These are phyloP conservation scores for Linnaemya tessellans DNA, from an alignment of 2,888 invertebrate genomes.

Conservation along the genomic window DNA sequence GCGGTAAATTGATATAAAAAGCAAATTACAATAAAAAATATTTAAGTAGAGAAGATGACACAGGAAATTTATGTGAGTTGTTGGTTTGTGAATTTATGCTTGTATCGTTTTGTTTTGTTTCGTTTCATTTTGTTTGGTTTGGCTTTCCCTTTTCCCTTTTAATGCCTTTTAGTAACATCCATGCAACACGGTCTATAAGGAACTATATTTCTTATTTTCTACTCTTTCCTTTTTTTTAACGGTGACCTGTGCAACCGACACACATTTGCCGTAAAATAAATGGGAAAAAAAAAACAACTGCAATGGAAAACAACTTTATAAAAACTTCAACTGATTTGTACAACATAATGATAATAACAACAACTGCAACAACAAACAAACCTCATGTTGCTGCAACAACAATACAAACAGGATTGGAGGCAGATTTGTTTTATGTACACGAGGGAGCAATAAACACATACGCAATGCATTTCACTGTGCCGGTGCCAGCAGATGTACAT, in stretches of 20 bases:
- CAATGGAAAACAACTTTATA: constrained; percentile 10
- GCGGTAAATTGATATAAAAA: constrained; percentile 61
- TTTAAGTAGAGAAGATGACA: constrained; percentile 54
- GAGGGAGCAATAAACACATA: constrained; percentile 93
- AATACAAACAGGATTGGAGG: constrained; percentile 86
- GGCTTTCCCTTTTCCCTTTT: constrained; percentile 18
- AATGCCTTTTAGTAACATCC: constrained; percentile 12
- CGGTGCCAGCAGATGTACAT: constrained; percentile 90
- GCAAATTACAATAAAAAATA: constrained; percentile 58
- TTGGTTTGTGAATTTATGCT: constrained; percentile 61
- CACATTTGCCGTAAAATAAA: constrained; percentile 55
- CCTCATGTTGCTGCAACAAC: constrained; percentile 30
- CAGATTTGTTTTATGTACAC: constrained; percentile 92
- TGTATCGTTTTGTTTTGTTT: constrained; percentile 51
- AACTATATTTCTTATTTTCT: constrained; percentile 19
- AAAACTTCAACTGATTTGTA: constrained; percentile 59
- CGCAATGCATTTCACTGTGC: constrained; percentile 92
- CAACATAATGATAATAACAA: constrained; percentile 53
- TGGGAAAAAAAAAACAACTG: constrained; percentile 36
- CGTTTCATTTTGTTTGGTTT: constrained; percentile 18
- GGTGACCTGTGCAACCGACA: constrained; percentile 49
- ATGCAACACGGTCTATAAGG: constrained; percentile 33
- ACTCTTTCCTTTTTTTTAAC: background rate
- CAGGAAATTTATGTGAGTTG: constrained; percentile 67
- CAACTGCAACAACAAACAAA: constrained; percentile 31